Percentiles rank a stretch among this genome's conserved stretches.
Evolutionary conservation across 2,888 invertebrate species (phyloP).

Genomic region (Acanthococcus lagerstroemiae): DNA sequence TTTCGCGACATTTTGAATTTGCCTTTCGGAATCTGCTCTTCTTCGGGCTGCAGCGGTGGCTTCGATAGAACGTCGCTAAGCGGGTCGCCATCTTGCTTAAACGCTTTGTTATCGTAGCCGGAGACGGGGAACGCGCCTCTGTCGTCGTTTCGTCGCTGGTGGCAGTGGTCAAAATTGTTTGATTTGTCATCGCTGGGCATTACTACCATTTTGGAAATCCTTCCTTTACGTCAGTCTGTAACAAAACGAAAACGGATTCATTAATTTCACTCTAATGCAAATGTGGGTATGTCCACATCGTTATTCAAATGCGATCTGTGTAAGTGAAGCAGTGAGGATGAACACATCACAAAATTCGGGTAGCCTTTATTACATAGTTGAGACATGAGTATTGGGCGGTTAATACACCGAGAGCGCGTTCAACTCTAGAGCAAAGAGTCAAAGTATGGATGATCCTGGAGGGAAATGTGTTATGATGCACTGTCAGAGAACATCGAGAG

Average conservation of each 20-base stretch:
- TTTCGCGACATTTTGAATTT: conserved; percentile 66
- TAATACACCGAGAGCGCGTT: no score
- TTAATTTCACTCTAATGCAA: no score
- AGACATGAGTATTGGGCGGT: no score
- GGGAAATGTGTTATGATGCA: no score
- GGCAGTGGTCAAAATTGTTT: conserved; percentile 39
- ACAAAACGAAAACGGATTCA: background rate
- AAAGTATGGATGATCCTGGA: no score
- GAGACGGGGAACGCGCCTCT: conserved; percentile 52
- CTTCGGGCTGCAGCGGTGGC: conserved; percentile 52
- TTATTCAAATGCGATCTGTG: no score
- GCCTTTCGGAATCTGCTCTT: conserved; percentile 57
- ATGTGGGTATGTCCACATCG: no score
- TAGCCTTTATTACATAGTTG: no score
- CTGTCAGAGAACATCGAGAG: no score
- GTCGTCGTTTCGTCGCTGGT: conserved; percentile 39
- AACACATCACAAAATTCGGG: no score
- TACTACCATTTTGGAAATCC: conserved; percentile 40
- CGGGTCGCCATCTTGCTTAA: conserved; percentile 52
- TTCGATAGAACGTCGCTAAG: conserved; percentile 48
- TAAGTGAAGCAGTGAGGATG: no score
- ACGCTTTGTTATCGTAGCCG: conserved; percentile 61
- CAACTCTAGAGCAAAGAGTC: no score
- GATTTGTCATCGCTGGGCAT: conserved; percentile 31
- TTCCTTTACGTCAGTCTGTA: conserved; percentile 24